phyloP scores from a whole-genome alignment of 2,797 vertebrate genomes.

The Poecilia picta region DNA sequence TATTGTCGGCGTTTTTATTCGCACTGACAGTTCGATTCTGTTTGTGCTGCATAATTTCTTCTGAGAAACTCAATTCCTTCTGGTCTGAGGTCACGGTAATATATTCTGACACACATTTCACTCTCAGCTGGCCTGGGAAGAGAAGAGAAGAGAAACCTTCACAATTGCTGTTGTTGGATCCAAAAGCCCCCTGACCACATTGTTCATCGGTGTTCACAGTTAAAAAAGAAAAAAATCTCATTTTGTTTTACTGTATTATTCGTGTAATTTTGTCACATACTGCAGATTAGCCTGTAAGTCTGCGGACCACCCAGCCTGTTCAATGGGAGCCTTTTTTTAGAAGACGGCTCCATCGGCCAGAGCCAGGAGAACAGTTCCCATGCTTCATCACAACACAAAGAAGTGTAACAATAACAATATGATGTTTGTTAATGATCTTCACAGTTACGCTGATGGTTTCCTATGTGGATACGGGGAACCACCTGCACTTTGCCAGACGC shows the following conservation, averaged over 20 bases:
- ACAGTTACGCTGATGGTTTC: slow-evolving; percentile 65
- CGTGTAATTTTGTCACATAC: slow-evolving; percentile 39
- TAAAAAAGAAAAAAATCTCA: slow-evolving; percentile 24
- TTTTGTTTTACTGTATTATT: slow-evolving; percentile 50
- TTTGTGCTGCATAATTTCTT: slow-evolving; percentile 18
- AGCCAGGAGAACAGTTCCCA: slow-evolving; percentile 51
- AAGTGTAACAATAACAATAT: slow-evolving; percentile 58
- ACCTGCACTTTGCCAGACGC: slow-evolving; percentile 63
- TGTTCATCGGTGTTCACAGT: slow-evolving; percentile 39
- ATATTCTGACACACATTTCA: slow-evolving; percentile 18
- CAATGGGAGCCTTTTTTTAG: slow-evolving; percentile 25
- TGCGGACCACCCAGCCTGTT: slow-evolving; percentile 67
- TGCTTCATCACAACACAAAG: slow-evolving; percentile 47
- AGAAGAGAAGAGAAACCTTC: slow-evolving; percentile 38
- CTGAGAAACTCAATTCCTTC: slow-evolving; percentile 12
- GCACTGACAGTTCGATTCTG: slow-evolving; percentile 3
- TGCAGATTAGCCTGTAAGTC: slow-evolving; percentile 43
- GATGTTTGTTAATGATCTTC: slow-evolving; percentile 67
- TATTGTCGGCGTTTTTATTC: slow-evolving; percentile 24
- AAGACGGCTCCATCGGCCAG: slow-evolving; percentile 24
- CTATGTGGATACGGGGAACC: slow-evolving; percentile 57
- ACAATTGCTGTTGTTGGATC: slow-evolving; percentile 21
- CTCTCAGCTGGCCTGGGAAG: slow-evolving; percentile 3
- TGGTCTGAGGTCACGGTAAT: slow-evolving; percentile 1
- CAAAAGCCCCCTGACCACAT: slow-evolving; percentile 40